These are phyloP conservation scores for Apamea monoglypha DNA, from an alignment of 2,888 invertebrate species.

Conservation along the genomic window DNA sequence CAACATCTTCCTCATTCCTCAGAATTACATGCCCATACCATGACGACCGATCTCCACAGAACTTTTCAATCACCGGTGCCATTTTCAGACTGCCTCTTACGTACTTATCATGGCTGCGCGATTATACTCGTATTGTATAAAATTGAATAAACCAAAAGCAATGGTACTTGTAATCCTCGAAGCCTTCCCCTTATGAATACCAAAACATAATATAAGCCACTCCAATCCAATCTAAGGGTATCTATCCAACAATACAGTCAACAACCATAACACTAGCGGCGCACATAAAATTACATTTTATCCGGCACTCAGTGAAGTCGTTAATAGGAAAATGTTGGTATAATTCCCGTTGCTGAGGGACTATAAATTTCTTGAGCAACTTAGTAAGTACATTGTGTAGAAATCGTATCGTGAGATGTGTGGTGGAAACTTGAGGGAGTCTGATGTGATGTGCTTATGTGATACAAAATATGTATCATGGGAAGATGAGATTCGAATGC, in stretches of 20 bases:
- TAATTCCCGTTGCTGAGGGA: constrained; percentile 52
- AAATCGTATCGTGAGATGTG: constrained; percentile 53
- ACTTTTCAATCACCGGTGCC: background rate
- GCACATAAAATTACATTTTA: constrained; percentile 64
- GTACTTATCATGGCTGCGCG: too few relatives aligned
- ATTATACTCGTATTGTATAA: background rate
- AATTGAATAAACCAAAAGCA: background rate
- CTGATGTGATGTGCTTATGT: constrained; percentile 34
- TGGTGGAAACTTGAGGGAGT: constrained; percentile 46
- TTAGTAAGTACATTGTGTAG: constrained; percentile 62
- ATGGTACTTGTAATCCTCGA: background rate
- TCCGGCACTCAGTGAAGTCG: constrained; percentile 55
- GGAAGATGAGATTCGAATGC: constrained; percentile 12
- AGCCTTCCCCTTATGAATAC: constrained; percentile 5
- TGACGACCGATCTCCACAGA: too few relatives aligned
- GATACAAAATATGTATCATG: constrained; percentile 39
- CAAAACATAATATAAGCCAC: constrained; percentile 33
- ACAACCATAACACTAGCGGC: constrained; percentile 38
- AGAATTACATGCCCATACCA: too few relatives aligned
- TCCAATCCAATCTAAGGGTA: constrained; percentile 39
- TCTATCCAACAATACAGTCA: constrained; percentile 39
- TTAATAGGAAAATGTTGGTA: constrained; percentile 63
- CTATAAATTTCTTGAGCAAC: constrained; percentile 68
- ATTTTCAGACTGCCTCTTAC: background rate
- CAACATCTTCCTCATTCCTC: background rate